These are phyloP conservation scores for Rhopilema esculentum DNA, from an alignment of 30 jellyfish, hydroid and myxozoan genomes.

Conservation along the genomic window DNA sequence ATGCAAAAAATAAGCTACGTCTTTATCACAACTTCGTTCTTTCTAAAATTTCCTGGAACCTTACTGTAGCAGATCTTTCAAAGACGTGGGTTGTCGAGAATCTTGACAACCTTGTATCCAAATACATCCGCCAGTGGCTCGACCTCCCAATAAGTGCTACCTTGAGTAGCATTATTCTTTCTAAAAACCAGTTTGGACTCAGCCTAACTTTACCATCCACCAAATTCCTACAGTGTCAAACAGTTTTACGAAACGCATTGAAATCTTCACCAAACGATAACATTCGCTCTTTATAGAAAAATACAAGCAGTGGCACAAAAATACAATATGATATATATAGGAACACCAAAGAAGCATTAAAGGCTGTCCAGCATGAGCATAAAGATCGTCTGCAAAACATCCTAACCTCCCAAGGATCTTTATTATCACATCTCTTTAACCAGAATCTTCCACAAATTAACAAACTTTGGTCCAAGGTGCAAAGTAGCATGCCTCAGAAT, in stretches of 20 bases:
- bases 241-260: slow-evolving; percentile 26
- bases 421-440: slow-evolving; percentile 7
- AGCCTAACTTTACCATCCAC: slow-evolving; percentile 27
- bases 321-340: slow-evolving; percentile 34
- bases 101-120: slow-evolving; percentile 9
- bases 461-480: slow-evolving; percentile 21
- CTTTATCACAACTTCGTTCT: slow-evolving; percentile 7
- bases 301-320: slow-evolving; percentile 26
- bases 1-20: no score
- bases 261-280: slow-evolving; percentile 21
- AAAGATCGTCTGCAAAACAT: slow-evolving; percentile 9
- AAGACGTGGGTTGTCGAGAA: slow-evolving; percentile 26
- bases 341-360: slow-evolving; percentile 31
- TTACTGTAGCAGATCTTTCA: slow-evolving; percentile 19
- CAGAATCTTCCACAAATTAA: background rate
- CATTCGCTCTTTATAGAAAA: slow-evolving; percentile 21
- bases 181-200: slow-evolving; percentile 13
- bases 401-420: slow-evolving; percentile 36
- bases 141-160: slow-evolving; percentile 9
- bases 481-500: slow-evolving; percentile 37
- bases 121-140: slow-evolving; percentile 6
- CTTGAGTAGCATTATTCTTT: no score
- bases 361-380: slow-evolving; percentile 25
- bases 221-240: slow-evolving; percentile 40
- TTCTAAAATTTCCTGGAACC: slow-evolving; percentile 21